Percentiles rank a stretch among this genome's conserved stretches.
phyloP scores from a whole-genome alignment of 2,113 vertebrate genomes.

The Gopherus evgoodei region DNA sequence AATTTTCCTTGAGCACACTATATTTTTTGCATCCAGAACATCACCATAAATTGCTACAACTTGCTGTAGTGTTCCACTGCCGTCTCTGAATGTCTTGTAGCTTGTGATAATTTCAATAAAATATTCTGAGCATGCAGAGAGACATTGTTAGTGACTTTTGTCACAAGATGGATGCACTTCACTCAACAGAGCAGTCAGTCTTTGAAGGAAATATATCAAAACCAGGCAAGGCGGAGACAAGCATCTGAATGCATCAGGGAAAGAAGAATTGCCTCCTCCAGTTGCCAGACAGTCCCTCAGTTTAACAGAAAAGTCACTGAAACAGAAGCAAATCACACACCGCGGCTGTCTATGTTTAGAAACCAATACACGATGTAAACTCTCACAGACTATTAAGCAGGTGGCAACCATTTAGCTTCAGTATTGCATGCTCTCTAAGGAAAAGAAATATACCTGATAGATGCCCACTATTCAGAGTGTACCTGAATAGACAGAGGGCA shows the following conservation, averaged over 20 bases:
- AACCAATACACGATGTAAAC: not conserved
- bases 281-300: not conserved
- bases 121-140: not conserved
- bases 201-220: conserved; percentile 2
- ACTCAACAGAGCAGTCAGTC: not conserved
- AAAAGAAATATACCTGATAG: not conserved
- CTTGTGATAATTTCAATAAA: conserved; percentile 34
- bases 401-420: not conserved
- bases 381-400: not conserved
- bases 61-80: conserved; percentile 23
- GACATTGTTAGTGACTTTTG: not conserved
- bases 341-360: not conserved
- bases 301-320: not conserved
- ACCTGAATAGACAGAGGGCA: not conserved
- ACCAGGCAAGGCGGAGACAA: not conserved
- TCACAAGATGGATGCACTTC: not conserved
- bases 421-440: not conserved
- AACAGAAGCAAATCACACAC: not conserved
- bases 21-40: not conserved
- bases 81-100: conserved; percentile 13
- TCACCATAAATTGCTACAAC: not conserved
- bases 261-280: not conserved
- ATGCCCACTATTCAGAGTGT: not conserved
- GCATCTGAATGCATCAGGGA: not conserved
- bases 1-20: not conserved